Evolutionary conservation across 2,888 invertebrate genomes (phyloP), one percentile per base, ranked within the genome.

Genomic region (Rhagonycha lutea): DNA sequence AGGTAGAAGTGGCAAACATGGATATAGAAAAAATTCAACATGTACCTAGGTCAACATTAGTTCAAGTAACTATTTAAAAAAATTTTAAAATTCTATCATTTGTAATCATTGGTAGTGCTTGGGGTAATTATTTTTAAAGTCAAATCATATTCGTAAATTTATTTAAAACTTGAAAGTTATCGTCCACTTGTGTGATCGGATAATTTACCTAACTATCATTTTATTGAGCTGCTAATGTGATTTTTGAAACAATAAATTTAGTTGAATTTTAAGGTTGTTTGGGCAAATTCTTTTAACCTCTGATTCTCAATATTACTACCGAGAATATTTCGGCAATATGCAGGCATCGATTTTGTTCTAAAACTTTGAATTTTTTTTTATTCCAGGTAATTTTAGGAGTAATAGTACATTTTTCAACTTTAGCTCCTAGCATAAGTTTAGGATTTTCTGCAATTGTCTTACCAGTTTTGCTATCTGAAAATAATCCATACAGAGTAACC

Each of bases 401-500:
- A 7, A 84, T 89, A n/a, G 89, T 89, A 0, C 90, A 90, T 77
- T 85, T 89, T 61, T 87, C 89, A 0, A 87, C 88, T 71, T 81
- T 91, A 32, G 90, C 90, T 1, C 90, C 91, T 1, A 90, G 90
- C 4, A 91, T 91, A 90, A 89, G 88, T 68, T 86, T 91, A 63
- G 91, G 91, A 3, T 91, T 90, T 83, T 91, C 91, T 24, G 90
- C 91, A 0, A 88, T 91, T 1, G 89, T 89, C 0, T 82, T 91
- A 23, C 90, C 89, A 24, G 85, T 87, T n/a, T 82, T 90, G 61
- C 82, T 90, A 61, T 83, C 80, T 67, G 82, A 85, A 8, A 77
- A 82, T 4, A 86, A 86, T 60, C 85, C 85, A 12, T 80, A 89
- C 14, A 81, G 82, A 70, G 83, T 90, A 14, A 84, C 84, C 68